A percentile compares a stretch with the other conserved stretches of the same genome.
phyloP scores from a whole-genome alignment of 2,888 invertebrate species.

The Leucoptera coffeella region DNA sequence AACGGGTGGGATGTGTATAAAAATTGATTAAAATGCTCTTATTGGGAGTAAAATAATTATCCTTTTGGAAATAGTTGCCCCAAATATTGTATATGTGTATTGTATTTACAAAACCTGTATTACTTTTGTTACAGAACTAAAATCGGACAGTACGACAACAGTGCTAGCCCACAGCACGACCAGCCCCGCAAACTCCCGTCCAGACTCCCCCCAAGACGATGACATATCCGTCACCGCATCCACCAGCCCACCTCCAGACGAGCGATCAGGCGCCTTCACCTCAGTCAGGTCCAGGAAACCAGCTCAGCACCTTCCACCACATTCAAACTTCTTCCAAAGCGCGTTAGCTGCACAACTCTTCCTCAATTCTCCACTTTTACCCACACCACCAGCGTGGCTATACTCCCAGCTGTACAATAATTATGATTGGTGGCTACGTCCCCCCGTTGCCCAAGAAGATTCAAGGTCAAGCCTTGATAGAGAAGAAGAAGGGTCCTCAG shows the following conservation, averaged over 20 bases:
- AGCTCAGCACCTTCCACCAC: constrained; percentile 34
- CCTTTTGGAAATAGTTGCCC: too few species aligned
- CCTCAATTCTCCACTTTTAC: constrained; percentile 66
- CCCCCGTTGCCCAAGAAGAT: constrained; percentile 33
- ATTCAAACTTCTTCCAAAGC: constrained; percentile 43
- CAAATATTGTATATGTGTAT: too few species aligned
- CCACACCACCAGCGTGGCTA: constrained; percentile 72
- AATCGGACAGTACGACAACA: constrained; percentile 33
- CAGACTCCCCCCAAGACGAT: constrained; percentile 50
- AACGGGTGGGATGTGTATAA: too few species aligned
- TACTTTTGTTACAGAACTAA: constrained; percentile 18
- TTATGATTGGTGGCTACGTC: constrained; percentile 64
- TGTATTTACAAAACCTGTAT: too few species aligned
- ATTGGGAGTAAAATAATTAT: too few species aligned
- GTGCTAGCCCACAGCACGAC: constrained; percentile 65
- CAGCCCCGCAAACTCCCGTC: constrained; percentile 61
- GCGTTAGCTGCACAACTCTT: constrained; percentile 64
- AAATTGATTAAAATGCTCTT: too few species aligned
- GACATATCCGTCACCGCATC: constrained; percentile 62
- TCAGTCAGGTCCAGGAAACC: constrained; percentile 40
- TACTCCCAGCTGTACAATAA: constrained; percentile 71
- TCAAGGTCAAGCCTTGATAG: constrained; percentile 32
- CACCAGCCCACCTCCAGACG: constrained; percentile 41
- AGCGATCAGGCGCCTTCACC: constrained; percentile 51
- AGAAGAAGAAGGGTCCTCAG: constrained; percentile 24